These are phyloP conservation scores for Leptothorax acervorum DNA, from an alignment of 2,888 invertebrate genomes.

Conservation along the genomic window DNA sequence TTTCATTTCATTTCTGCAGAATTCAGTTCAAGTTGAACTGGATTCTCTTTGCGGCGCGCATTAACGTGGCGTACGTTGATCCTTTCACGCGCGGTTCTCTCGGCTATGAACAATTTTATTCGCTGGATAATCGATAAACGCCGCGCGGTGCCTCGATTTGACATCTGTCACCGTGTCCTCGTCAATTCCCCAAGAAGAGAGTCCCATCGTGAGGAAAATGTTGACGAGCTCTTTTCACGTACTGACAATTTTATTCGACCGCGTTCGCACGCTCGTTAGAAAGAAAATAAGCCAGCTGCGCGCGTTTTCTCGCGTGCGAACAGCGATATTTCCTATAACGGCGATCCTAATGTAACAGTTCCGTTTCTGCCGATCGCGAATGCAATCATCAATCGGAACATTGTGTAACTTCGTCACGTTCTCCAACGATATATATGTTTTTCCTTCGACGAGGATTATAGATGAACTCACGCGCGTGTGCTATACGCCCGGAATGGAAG, in stretches of 20 bases:
- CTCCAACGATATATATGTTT: slow-evolving; percentile 5
- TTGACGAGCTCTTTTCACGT: not conserved
- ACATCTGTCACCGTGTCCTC: not conserved
- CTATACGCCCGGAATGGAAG: not conserved
- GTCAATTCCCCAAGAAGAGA: not conserved
- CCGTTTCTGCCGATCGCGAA: not conserved
- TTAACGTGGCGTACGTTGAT: not conserved
- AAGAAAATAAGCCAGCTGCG: not conserved
- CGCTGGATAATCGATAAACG: not conserved
- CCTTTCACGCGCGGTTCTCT: slow-evolving; percentile 27
- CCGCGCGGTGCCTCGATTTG: not conserved
- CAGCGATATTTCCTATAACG: slow-evolving; percentile 17
- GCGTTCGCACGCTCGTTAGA: slow-evolving; percentile 35
- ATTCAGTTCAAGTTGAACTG: slow-evolving; percentile 40
- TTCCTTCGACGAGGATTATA: slow-evolving; percentile 43
- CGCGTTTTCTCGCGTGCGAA: not conserved
- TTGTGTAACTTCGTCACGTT: slow-evolving; percentile 26
- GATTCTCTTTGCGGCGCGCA: not conserved
- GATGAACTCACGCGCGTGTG: slow-evolving; percentile 1
- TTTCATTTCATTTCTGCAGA: slow-evolving; percentile 30
- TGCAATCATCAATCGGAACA: slow-evolving; percentile 13
- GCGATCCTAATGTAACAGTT: not conserved
- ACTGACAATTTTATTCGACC: slow-evolving; percentile 18
- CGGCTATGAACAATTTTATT: not conserved
- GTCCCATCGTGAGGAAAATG: not conserved